Evolutionary conservation across 2,888 invertebrate species (phyloP).

Genomic region (Biston betularia): DNA sequence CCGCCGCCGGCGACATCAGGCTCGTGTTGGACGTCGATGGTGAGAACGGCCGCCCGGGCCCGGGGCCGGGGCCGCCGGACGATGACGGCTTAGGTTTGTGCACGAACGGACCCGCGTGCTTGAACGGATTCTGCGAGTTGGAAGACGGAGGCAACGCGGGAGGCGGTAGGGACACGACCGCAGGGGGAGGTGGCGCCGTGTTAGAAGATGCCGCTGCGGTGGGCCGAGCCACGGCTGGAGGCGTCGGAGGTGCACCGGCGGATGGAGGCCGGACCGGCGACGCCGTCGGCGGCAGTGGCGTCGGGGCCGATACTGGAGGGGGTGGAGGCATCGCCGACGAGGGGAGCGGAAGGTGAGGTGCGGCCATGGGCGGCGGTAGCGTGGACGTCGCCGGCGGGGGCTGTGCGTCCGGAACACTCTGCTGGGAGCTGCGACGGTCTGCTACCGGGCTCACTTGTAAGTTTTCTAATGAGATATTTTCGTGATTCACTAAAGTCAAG

Average conservation of each 20-base stretch:
- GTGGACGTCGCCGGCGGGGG: slow-evolving; percentile 49
- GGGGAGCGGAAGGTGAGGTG: slow-evolving; percentile 13
- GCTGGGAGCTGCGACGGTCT: slow-evolving; percentile 38
- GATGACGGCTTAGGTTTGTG: slow-evolving; percentile 73
- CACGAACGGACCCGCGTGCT: slow-evolving; percentile 77
- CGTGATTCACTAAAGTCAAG: slow-evolving; percentile 69
- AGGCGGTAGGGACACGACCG: slow-evolving; percentile 52
- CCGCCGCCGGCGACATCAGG: slow-evolving; percentile 3
- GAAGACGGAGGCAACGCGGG: slow-evolving; percentile 58
- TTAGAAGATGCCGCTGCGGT: slow-evolving; percentile 9
- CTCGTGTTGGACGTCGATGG: slow-evolving; percentile 52
- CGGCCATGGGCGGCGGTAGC: slow-evolving; percentile 46
- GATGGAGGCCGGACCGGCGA: slow-evolving; percentile 30
- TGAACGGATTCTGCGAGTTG: slow-evolving; percentile 74
- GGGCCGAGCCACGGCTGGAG: slow-evolving; percentile 14
- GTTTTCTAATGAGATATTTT: slow-evolving; percentile 55
- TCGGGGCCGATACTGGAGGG: slow-evolving; percentile 6
- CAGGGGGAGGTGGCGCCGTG: slow-evolving; percentile 37
- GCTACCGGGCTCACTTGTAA: slow-evolving; percentile 41
- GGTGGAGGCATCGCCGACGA: slow-evolving; percentile 29
- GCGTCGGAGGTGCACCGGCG: slow-evolving; percentile 25
- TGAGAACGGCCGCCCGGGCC: slow-evolving; percentile 58
- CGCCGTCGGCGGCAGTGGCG: slow-evolving; percentile 16
- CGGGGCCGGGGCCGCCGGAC: slow-evolving; percentile 32
- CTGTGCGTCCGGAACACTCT: slow-evolving; percentile 49